These are phyloP conservation scores for Fissipunctia ypsillon DNA, from an alignment of 2,888 invertebrate species.

Conservation along the genomic window DNA sequence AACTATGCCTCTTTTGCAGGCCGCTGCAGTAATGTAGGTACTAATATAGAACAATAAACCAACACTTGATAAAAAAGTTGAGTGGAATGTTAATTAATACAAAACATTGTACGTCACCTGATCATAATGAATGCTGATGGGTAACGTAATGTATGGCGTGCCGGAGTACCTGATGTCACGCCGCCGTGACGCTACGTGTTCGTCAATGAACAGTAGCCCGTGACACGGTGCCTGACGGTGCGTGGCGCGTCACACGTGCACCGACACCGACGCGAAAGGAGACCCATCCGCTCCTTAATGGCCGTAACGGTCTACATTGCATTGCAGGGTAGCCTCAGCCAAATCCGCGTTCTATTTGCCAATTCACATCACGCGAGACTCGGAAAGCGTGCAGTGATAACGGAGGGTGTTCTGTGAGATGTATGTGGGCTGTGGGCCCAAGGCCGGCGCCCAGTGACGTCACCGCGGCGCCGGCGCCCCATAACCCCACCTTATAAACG, in stretches of 20 bases:
- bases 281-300: slow-evolving; percentile 44
- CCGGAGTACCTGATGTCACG: slow-evolving; percentile 16
- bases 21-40: too few species aligned
- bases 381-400: slow-evolving; percentile 23
- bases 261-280: slow-evolving; percentile 20
- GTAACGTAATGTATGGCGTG: slow-evolving; percentile 2
- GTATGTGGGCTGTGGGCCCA: slow-evolving; percentile 33
- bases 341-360: background rate
- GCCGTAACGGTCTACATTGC: slow-evolving; percentile 29
- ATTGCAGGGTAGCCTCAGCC: background rate
- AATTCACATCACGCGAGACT: slow-evolving; percentile 13
- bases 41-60: too few species aligned
- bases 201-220: slow-evolving; percentile 27
- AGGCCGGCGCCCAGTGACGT: slow-evolving; percentile 51
- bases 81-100: slow-evolving; percentile 3
- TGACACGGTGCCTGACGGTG: slow-evolving; percentile 20
- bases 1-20: too few species aligned
- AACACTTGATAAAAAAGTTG: background rate
- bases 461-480: slow-evolving; percentile 33
- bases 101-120: background rate
- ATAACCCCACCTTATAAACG: slow-evolving; percentile 43
- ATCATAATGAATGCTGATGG: background rate
- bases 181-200: slow-evolving; percentile 20
- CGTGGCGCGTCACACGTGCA: slow-evolving; percentile 13
- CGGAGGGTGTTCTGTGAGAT: slow-evolving; percentile 33